Percentiles rank a stretch among this genome's conserved stretches.
phyloP scores from a whole-genome alignment of 1,140 invertebrate genomes.

The Octopus bimaculoides region DNA sequence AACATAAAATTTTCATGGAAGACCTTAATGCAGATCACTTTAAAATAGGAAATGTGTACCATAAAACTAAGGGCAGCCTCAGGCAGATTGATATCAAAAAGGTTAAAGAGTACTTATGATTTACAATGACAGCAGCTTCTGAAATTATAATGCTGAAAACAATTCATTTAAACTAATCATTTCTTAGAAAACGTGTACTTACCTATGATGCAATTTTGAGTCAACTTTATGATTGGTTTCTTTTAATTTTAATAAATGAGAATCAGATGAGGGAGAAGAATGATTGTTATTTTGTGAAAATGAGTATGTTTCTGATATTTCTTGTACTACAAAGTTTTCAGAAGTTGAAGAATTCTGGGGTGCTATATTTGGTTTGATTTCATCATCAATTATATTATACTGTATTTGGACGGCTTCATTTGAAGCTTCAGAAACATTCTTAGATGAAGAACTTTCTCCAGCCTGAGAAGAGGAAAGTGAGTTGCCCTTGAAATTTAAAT shows the following conservation, averaged over 20 bases:
- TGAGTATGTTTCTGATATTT: not conserved
- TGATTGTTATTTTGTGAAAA: not conserved
- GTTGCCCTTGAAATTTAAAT: not conserved
- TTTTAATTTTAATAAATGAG: not conserved
- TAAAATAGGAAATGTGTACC: no score
- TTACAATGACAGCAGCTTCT: no score
- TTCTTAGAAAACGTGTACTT: no score
- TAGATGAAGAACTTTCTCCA: not conserved
- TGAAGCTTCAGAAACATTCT: not conserved
- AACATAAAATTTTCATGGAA: no score
- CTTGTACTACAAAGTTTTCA: not conserved
- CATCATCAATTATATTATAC: conserved; percentile 5
- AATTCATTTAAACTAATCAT: no score
- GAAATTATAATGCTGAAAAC: no score
- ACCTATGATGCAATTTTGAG: no score
- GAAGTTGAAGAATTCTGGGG: not conserved
- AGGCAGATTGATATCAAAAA: no score
- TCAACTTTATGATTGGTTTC: no score
- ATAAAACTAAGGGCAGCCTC: no score
- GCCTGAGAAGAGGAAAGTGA: not conserved
- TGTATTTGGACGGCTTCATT: not conserved
- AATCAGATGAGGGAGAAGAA: not conserved
- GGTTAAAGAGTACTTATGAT: no score
- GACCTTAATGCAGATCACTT: no score
- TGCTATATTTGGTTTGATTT: not conserved